Conservation (phyloP, 2,113 vertebrate genomes). For the Pterocles burchelli region DNA sequence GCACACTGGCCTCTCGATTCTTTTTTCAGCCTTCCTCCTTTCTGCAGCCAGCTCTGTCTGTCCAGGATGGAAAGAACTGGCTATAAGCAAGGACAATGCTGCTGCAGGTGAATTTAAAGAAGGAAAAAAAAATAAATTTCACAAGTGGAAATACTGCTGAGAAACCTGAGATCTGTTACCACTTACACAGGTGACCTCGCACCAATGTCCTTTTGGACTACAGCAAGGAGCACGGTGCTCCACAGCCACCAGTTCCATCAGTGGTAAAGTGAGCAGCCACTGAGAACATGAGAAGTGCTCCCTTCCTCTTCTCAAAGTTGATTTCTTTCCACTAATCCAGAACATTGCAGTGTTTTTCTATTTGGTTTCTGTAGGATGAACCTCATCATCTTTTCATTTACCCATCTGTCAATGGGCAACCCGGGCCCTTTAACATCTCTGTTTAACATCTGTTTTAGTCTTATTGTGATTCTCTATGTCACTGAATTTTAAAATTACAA, state of each 20-base stretch:
- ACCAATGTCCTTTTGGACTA: background rate
- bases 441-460: background rate
- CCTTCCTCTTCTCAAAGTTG: background rate
- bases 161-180: background rate
- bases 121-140: background rate
- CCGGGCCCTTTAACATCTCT: background rate
- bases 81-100: background rate
- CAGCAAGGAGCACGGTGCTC: background rate
- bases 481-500: background rate
- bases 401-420: background rate
- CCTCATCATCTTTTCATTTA: background rate
- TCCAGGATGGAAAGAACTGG: background rate
- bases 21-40: background rate
- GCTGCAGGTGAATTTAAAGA: background rate
- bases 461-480: background rate
- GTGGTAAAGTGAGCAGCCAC: background rate
- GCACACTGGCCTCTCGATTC: rapidly evolving
- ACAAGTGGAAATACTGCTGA: background rate
- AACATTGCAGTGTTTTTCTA: background rate
- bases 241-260: background rate
- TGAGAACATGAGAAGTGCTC: background rate
- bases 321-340: background rate
- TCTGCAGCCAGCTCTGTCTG: background rate
- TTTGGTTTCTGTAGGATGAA: background rate
- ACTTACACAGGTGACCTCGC: background rate